phyloP scores from a whole-genome alignment of 2,113 vertebrate genomes.

The Pagrus major region DNA sequence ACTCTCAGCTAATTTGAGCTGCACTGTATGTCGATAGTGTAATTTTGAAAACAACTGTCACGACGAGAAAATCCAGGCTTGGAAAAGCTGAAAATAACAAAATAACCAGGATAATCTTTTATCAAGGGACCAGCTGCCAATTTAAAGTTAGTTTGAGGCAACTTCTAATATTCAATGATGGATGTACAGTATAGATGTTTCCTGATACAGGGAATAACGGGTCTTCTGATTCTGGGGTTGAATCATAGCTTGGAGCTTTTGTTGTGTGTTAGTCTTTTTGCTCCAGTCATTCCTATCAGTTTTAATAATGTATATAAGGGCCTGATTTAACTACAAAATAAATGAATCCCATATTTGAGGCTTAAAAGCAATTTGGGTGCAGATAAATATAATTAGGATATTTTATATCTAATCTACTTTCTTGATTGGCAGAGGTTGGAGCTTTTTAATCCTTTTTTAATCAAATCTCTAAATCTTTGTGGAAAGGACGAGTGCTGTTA shows the following conservation, averaged over 20 bases:
- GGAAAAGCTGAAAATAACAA: not conserved
- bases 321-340: not conserved
- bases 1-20: not conserved
- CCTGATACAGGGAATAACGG: not conserved
- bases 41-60: not conserved
- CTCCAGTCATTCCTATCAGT: not conserved
- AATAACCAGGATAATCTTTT: not conserved
- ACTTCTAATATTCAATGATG: not conserved
- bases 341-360: constrained; percentile 17
- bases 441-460: constrained; percentile 16
- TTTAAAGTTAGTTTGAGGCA: not conserved
- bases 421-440: constrained; percentile 41
- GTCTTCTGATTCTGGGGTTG: not conserved
- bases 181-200: not conserved
- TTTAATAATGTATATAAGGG: not conserved
- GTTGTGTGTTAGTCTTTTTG: not conserved
- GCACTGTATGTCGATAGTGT: not conserved
- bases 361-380: constrained; percentile 14
- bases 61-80: not conserved
- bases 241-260: not conserved
- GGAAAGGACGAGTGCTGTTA: not conserved
- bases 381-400: not conserved
- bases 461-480: constrained; percentile 14
- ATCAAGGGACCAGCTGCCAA: not conserved
- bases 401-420: constrained; percentile 34